These are phyloP conservation scores for Budorcas taxicolor DNA, from an alignment of 2,113 vertebrate genomes.

Conservation along the genomic window DNA sequence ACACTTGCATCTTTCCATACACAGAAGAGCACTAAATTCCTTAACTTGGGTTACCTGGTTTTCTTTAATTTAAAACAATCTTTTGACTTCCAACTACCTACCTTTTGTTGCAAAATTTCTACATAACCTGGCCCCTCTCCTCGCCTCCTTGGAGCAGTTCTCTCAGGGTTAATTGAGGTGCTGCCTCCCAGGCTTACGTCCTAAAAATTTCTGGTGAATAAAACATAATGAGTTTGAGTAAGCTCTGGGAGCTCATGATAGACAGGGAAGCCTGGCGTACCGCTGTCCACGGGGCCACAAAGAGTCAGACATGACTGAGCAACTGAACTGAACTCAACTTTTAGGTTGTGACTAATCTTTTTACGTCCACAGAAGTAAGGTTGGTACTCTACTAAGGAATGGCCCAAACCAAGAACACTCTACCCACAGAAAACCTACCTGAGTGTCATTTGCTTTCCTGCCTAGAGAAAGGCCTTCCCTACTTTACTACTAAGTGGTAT, in stretches of 20 bases:
- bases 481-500: neutral
- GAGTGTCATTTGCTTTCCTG: neutral
- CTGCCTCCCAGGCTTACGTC: neutral
- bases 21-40: neutral
- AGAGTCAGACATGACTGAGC: neutral
- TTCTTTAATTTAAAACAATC: neutral
- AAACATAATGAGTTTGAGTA: neutral
- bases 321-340: neutral
- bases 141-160: neutral
- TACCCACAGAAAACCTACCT: neutral
- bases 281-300: fast-evolving
- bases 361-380: neutral
- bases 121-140: neutral
- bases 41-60: neutral
- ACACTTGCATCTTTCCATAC: neutral
- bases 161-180: neutral
- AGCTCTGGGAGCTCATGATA: neutral
- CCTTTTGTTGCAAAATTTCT: neutral
- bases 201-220: neutral
- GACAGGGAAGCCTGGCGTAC: neutral
- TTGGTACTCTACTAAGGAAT: neutral
- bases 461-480: neutral
- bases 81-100: neutral
- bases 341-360: neutral
- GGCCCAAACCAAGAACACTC: neutral